These are phyloP conservation scores for Nasua narica DNA, from an alignment of 2,797 vertebrate species.

Conservation along the genomic window DNA sequence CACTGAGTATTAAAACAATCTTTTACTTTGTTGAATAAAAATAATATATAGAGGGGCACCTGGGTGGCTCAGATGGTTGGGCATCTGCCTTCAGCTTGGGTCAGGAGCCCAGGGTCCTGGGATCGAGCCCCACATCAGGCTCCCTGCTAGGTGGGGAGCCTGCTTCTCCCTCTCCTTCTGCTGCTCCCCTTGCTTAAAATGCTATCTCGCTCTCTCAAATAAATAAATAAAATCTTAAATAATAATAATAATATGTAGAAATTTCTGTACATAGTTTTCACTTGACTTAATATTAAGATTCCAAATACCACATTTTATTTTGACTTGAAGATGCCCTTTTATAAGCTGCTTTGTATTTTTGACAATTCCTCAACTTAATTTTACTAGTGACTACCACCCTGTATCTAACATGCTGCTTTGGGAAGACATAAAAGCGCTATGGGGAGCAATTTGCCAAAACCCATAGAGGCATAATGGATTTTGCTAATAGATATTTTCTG, in stretches of 20 bases:
- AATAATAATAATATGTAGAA: not conserved
- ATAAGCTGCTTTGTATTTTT: not conserved
- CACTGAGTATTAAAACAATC: slow-evolving; percentile 1
- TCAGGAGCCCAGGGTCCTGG: too few species aligned
- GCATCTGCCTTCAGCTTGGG: too few species aligned
- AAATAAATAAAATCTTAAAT: too few species aligned
- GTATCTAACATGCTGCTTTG: not conserved
- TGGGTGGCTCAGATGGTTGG: too few species aligned
- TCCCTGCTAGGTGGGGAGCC: too few species aligned
- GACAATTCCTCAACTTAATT: slow-evolving; percentile 43
- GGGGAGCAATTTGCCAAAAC: not conserved
- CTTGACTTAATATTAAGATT: slow-evolving; percentile 30
- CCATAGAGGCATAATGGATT: not conserved
- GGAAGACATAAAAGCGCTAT: not conserved
- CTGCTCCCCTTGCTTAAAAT: too few species aligned
- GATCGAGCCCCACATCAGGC: too few species aligned
- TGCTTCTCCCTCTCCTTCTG: too few species aligned
- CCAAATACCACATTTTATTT: not conserved
- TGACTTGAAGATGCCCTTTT: slow-evolving; percentile 46
- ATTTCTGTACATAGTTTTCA: not conserved
- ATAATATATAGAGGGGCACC: not conserved
- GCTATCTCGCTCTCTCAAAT: too few species aligned
- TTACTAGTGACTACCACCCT: not conserved
- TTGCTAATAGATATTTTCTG: slow-evolving; percentile 25
- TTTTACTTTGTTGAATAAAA: not conserved